Percentiles rank a stretch among this genome's conserved stretches.
These are phyloP conservation scores for Betta splendens DNA, from an alignment of 2,797 vertebrate species.

Conservation along the genomic window DNA sequence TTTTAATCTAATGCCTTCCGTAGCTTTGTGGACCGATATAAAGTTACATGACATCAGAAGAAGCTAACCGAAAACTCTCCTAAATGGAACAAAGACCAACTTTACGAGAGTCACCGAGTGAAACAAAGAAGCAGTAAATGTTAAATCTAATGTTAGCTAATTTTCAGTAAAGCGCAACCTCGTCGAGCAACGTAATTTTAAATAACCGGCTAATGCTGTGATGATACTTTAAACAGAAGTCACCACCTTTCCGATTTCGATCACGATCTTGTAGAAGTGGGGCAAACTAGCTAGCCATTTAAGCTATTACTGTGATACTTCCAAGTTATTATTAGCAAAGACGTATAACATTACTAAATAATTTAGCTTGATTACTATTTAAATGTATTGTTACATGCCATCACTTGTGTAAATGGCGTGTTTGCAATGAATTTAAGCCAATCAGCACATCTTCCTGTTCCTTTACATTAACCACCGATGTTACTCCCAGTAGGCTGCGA, in stretches of 20 bases:
- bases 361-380: background rate
- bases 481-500: slow-evolving; percentile 11
- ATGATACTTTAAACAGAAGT: background rate
- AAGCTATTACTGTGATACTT: slow-evolving; percentile 45
- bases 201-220: background rate
- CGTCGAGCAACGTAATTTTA: background rate
- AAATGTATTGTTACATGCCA: no score
- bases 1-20: background rate
- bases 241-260: background rate
- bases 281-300: slow-evolving; percentile 5
- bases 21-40: background rate
- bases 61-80: background rate
- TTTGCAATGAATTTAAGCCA: fast-evolving
- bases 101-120: slow-evolving; percentile 13
- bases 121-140: slow-evolving; percentile 66
- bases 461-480: slow-evolving; percentile 1
- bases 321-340: slow-evolving; percentile 22
- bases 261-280: background rate
- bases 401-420: no score
- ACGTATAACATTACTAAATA: slow-evolving; percentile 11
- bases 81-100: background rate
- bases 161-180: background rate
- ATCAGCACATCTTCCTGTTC: fast-evolving
- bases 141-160: slow-evolving; percentile 28
- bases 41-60: fast-evolving